Conservation (phyloP, 2,888 invertebrate species). For the Meghimatium bilineatum region DNA sequence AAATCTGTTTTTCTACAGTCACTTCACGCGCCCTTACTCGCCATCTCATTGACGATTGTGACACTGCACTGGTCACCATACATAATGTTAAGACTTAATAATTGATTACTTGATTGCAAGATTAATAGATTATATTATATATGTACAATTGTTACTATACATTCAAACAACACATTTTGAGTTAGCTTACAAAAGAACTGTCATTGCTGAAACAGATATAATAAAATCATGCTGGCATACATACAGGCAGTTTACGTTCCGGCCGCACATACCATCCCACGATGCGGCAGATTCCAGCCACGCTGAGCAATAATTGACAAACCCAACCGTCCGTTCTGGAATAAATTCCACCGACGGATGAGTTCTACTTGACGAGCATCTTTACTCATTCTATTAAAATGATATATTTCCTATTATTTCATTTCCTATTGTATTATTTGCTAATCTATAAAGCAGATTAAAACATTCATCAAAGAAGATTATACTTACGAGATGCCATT, state of each 20-base stretch:
- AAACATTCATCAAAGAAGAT: neutral
- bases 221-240: neutral
- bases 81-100: too few species aligned
- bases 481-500: constrained; percentile 27
- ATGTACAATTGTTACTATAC: too few species aligned
- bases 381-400: neutral
- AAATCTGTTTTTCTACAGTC: too few species aligned
- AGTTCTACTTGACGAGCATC: neutral
- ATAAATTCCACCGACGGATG: neutral
- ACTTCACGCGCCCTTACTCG: too few species aligned
- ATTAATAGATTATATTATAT: too few species aligned
- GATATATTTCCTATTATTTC: neutral
- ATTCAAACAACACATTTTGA: too few species aligned
- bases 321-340: neutral
- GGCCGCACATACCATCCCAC: neutral
- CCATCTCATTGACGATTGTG: too few species aligned
- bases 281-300: neutral
- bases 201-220: too few species aligned
- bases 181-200: too few species aligned
- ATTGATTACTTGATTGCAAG: too few species aligned
- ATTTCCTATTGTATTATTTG: neutral
- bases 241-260: neutral
- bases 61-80: too few species aligned
- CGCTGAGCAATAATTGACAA: neutral
- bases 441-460: neutral